Evolutionary conservation across 1,140 invertebrate genomes (phyloP), one percentile per base, ranked within the genome.

Genomic region (Drosophila carrolli): DNA sequence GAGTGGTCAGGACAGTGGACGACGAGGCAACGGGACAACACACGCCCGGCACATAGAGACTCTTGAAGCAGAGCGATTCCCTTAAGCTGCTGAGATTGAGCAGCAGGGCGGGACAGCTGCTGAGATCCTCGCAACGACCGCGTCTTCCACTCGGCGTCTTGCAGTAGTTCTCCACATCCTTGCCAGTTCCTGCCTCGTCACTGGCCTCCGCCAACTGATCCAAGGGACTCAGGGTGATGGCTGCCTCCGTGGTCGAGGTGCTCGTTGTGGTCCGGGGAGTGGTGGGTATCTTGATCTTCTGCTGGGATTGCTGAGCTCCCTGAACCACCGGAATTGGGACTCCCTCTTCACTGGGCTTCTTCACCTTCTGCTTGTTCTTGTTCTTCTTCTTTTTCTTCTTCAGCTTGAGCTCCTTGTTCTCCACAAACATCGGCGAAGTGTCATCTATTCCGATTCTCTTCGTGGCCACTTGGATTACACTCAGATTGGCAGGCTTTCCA

Each of bases 31-130:
- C 74, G 0, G 97, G 97, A 93, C 97, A 98, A 88, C 97, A 98
- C 2, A 98, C 97, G 14, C 97, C 97, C 2, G 97, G 97, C 3
- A 97, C 96, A 81, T 98, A 97, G 1, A 98, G 93, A 72, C 96
- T 97, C 92, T 98, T 98, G 85, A 98, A 98, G 89, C 97, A 98
- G 7, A 98, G 93, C 0, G 97, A 98, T 83, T 97, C 96, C 40
- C 97, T 93, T 0, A 98, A 93, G 86, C 95, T 96, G 8, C 95
- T 94, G 10, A 98, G 93, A 90, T 98, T 97, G 7, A 98, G 92
- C 1, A 98, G 93, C 10, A 98, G 91, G 75, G 97, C 96, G 0
- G 97, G 97, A 92, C 97, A 98, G 70, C 96, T 96, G 75, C 96
- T 97, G 8, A 98, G 93, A 91, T 98, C 97, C 78, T 97, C 95